Percentiles rank a stretch among this genome's conserved stretches.
Conservation (phyloP, 1,140 invertebrate genomes). For the Trachelipus rathkii region DNA sequence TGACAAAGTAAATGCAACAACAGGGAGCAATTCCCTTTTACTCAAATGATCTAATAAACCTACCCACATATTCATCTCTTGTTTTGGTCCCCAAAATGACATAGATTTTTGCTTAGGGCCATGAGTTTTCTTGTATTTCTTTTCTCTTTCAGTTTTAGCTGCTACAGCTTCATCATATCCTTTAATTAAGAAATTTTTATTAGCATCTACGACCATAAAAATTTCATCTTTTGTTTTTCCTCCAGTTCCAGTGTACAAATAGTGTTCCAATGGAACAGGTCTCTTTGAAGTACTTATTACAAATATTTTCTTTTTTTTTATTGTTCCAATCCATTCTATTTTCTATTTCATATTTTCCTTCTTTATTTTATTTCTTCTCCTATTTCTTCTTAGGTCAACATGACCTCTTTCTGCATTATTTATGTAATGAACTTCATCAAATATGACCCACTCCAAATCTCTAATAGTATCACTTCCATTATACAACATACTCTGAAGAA, state of each 20-base stretch:
- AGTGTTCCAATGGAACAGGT: conserved; percentile 81
- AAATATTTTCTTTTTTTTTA: conserved; percentile 75
- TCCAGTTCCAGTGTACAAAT: conserved; percentile 54
- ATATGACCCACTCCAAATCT: conserved; percentile 97
- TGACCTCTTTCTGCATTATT: conserved; percentile 97
- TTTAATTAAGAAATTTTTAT: conserved; percentile 63
- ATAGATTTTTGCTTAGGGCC: conserved; percentile 54
- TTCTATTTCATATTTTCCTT: too few relatives aligned
- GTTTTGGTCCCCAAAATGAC: conserved; percentile 48
- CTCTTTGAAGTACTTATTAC: conserved; percentile 90
- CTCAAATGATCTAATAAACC: conserved; percentile 74
- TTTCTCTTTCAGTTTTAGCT: conserved; percentile 63
- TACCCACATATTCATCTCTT: conserved; percentile 81
- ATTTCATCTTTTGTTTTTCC: conserved; percentile 75
- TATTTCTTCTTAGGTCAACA: too few relatives aligned
- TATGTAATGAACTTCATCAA: conserved; percentile 99
- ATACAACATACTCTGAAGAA: conserved; percentile 94
- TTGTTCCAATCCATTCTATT: conserved; percentile 90
- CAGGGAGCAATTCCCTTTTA: conserved; percentile 78
- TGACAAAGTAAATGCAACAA: conserved; percentile 91
- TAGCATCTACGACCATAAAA: conserved; percentile 76
- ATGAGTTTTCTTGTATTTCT: conserved; percentile 55
- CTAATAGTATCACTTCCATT: conserved; percentile 89
- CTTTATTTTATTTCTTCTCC: too few relatives aligned
- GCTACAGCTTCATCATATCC: conserved; percentile 65